A percentile compares a stretch with the other conserved stretches of the same genome.
Evolutionary conservation across 2,888 invertebrate species (phyloP).

Genomic region (Drosophila testacea): DNA sequence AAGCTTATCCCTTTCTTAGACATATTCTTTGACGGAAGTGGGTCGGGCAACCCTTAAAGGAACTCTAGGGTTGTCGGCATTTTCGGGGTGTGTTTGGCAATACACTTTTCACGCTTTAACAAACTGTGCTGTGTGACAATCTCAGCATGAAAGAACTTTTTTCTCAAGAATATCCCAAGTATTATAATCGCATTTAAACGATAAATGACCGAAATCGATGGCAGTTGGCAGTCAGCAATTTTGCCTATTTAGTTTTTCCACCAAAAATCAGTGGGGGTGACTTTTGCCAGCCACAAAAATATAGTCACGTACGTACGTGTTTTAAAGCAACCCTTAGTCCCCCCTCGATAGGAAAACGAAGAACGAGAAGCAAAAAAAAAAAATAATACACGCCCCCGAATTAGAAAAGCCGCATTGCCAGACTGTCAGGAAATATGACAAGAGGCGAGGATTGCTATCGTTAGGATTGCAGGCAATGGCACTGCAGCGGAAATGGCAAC

Average conservation of each 20-base stretch:
- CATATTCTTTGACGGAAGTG: neutral
- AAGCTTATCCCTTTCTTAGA: conserved; percentile 29
- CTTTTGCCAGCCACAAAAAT: conserved; percentile 62
- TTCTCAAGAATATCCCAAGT: conserved; percentile 55
- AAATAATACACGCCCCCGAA: conserved; percentile 70
- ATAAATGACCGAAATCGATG: conserved; percentile 78
- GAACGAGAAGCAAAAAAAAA: conserved; percentile 9
- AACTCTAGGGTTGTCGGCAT: conserved; percentile 17
- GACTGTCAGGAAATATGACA: conserved; percentile 66
- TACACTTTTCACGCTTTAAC: conserved; percentile 70
- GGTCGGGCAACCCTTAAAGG: conserved; percentile 59
- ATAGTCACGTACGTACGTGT: conserved; percentile 64
- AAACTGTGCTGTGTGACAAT: conserved; percentile 53
- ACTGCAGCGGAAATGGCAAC: conserved; percentile 61
- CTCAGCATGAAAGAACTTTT: conserved; percentile 52
- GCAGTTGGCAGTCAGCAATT: conserved; percentile 58
- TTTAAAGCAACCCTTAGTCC: conserved; percentile 75
- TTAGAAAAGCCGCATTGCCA: conserved; percentile 54
- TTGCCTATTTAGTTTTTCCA: conserved; percentile 68
- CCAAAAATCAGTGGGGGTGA: conserved; percentile 62
- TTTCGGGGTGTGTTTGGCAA: conserved; percentile 53
- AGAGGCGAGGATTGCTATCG: conserved; percentile 60
- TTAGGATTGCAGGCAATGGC: conserved; percentile 54
- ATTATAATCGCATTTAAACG: conserved; percentile 79
- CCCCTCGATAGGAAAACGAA: conserved; percentile 9